Evolutionary conservation across 2,888 invertebrate genomes (phyloP).

Genomic region (Drosophila subquinaria): DNA sequence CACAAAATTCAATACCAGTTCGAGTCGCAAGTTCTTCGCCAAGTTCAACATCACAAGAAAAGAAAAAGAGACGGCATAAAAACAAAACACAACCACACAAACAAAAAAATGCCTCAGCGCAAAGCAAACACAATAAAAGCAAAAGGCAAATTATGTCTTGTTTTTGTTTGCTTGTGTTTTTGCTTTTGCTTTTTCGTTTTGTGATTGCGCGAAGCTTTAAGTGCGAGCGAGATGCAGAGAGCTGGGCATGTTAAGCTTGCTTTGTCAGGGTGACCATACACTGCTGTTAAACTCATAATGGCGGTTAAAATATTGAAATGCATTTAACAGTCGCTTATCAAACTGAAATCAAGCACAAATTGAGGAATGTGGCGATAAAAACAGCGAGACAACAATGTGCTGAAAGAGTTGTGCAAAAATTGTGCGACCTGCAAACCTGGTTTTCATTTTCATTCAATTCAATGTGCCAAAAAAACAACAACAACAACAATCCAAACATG

Average conservation of each 20-base stretch:
- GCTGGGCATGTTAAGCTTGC: slow-evolving; percentile 13
- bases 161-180: slow-evolving; percentile 8
- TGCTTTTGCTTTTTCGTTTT: slow-evolving; percentile 19
- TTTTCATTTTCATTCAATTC: slow-evolving; percentile 80
- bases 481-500: slow-evolving; percentile 55
- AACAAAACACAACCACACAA: slow-evolving; percentile 44
- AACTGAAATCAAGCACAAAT: slow-evolving; percentile 29
- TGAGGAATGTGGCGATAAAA: slow-evolving; percentile 25
- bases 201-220: slow-evolving; percentile 2
- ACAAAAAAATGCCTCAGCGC: slow-evolving; percentile 27
- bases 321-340: slow-evolving; percentile 56
- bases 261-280: slow-evolving; percentile 59
- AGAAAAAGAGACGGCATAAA: slow-evolving; percentile 49
- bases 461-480: slow-evolving; percentile 36
- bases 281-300: slow-evolving; percentile 53
- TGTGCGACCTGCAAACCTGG: slow-evolving; percentile 76
- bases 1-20: slow-evolving; percentile 70
- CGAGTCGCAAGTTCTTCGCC: slow-evolving; percentile 60
- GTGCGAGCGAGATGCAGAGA: slow-evolving; percentile 42
- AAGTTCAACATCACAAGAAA: slow-evolving; percentile 64
- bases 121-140: slow-evolving; percentile 34
- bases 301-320: slow-evolving; percentile 48
- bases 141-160: slow-evolving; percentile 21
- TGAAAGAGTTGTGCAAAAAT: slow-evolving; percentile 44
- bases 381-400: slow-evolving; percentile 47